A percentile compares a stretch with the other conserved stretches of the same genome.
These are phyloP conservation scores for Lamellibrachia luymesi DNA, from an alignment of 1,140 invertebrate species.

Conservation along the genomic window DNA sequence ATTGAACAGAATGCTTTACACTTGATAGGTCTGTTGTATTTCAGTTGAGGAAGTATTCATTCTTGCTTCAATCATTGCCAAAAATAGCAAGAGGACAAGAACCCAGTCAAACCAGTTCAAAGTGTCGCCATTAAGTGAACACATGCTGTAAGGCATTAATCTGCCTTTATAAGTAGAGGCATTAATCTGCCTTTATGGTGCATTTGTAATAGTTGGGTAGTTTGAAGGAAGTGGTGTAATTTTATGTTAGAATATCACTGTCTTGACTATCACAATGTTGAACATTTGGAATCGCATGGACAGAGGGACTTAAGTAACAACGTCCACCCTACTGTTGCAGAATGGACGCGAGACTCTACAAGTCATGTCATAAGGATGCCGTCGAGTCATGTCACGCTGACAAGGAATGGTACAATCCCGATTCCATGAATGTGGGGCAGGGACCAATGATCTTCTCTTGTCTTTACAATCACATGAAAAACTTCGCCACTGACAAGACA, in stretches of 20 bases:
- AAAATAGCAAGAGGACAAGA: no score
- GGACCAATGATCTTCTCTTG: slow-evolving; percentile 86
- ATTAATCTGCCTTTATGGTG: not conserved
- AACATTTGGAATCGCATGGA: not conserved
- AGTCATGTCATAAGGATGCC: slow-evolving; percentile 84
- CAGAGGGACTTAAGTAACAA: not conserved
- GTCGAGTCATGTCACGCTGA: slow-evolving; percentile 76
- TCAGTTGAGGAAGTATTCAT: no score
- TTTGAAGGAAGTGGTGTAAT: slow-evolving; percentile 6
- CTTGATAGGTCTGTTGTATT: no score
- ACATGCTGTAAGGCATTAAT: no score
- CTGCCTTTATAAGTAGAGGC: no score
- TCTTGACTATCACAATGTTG: not conserved
- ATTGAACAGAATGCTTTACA: no score
- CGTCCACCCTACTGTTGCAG: slow-evolving; percentile 39
- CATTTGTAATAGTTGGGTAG: not conserved
- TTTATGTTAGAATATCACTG: not conserved
- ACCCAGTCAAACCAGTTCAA: no score
- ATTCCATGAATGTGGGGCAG: slow-evolving; percentile 69
- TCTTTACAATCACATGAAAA: slow-evolving; percentile 75
- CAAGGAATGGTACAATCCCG: slow-evolving; percentile 69
- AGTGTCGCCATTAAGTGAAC: no score
- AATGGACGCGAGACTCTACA: slow-evolving; percentile 85
- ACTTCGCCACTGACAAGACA: not conserved
- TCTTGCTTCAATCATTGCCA: no score